Base-by-base conservation (phyloP, 2,888 invertebrate species). In the Perithous albicinctus region DNA sequence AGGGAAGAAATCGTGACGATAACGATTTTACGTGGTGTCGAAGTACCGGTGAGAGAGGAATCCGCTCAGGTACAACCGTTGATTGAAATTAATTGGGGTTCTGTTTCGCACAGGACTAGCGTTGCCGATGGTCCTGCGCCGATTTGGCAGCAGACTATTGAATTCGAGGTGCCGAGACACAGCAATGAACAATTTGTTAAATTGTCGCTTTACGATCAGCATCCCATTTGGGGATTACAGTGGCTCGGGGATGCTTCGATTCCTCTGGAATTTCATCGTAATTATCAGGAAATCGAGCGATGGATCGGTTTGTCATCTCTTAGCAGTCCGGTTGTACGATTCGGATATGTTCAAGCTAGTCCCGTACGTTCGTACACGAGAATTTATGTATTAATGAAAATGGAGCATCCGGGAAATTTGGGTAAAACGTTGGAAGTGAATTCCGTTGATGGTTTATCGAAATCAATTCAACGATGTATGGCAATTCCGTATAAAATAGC, bases 141-240 rank as follows among this genome's bases (percentile, higher is more conserved):
- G 2, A 86, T 93, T 35, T 92, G 92, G 93, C 92, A 92, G 20
- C 90, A 92, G 59, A 92, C 90, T 0, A 78, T 92, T 46, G 87
- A 90, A 3, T 92, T 93, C 67, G 90, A 91, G 18, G 77, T 90
- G 1, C 90, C 92, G 3, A 87, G 82, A 77, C 78, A 80, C 64
- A 88, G 85, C 54, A 86, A 85, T 2, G 89, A 91, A 59, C 85
- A 88, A 7, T 85, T 84, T 59, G 85, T 93, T 0, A 92, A 90
- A 67, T 77, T 93, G 18, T 87, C 92, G 2, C 85, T 93, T 0
- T 93, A 89, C 26, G 93, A 93, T 80, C 90, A 91, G 51, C 93
- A 93, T 82, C 93, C 93, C 3, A 87, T 91, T 1, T 93, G 93
- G 92, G 93, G 93, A 15, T 84, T 88, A 2, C 92, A 92, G 26